A percentile compares a stretch with the other conserved stretches of the same genome.
Evolutionary conservation across 2,888 invertebrate species (phyloP).

Genomic region (Encarsia formosa): DNA sequence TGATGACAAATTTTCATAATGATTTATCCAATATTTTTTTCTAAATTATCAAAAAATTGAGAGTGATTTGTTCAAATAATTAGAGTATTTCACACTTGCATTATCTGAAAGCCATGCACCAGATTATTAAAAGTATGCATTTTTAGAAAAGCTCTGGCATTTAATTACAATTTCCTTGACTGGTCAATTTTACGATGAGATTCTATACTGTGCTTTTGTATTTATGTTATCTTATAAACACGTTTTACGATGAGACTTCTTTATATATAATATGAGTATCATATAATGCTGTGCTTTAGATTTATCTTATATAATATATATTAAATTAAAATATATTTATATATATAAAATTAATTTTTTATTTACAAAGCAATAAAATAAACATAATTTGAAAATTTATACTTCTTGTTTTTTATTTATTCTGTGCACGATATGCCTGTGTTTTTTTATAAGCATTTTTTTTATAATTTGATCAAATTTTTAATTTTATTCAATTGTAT

Average conservation of each 20-base stretch:
- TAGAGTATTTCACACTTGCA: no score
- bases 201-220: conserved; percentile 25
- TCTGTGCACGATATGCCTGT: no score
- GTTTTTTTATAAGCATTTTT: no score
- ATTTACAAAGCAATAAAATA: conserved; percentile 35
- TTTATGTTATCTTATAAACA: conserved; percentile 17
- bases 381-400: conserved; percentile 31
- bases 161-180: conserved; percentile 17
- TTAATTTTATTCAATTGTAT: not conserved
- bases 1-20: no score
- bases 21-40: no score
- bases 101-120: no score
- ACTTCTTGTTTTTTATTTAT: conserved; percentile 25
- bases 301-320: conserved; percentile 32
- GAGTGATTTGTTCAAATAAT: no score
- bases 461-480: not conserved
- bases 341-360: conserved; percentile 32
- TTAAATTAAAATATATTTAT: conserved; percentile 30
- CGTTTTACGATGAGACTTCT: conserved; percentile 26
- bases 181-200: conserved; percentile 27
- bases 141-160: conserved; percentile 23
- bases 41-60: no score
- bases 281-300: conserved; percentile 29
- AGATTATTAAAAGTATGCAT: conserved; percentile 12
- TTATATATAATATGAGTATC: conserved; percentile 27